These are phyloP conservation scores for Apogon talboti DNA, from an alignment of 2,797 vertebrate species.

Conservation along the genomic window DNA sequence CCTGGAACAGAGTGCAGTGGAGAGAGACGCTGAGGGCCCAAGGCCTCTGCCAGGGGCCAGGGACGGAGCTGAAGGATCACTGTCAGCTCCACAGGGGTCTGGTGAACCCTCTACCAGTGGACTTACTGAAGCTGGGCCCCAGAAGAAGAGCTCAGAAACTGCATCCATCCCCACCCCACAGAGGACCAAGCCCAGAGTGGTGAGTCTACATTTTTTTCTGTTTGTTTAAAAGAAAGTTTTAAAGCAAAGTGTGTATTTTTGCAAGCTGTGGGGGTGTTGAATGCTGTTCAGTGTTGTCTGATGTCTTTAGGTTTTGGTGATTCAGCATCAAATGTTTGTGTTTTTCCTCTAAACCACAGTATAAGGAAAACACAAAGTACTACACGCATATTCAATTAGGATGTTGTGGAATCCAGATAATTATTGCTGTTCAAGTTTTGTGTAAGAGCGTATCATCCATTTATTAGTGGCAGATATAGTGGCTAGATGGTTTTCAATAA, in stretches of 20 bases:
- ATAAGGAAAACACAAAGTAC: conserved; percentile 4
- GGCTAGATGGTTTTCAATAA: no score
- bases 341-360: neutral
- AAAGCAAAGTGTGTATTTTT: neutral
- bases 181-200: conserved; percentile 93
- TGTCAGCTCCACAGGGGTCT: conserved; percentile 72
- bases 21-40: conserved; percentile 70
- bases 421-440: neutral
- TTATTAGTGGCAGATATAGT: neutral
- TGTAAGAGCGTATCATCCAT: neutral
- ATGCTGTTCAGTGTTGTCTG: conserved; percentile 2
- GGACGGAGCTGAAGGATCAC: conserved; percentile 58
- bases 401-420: neutral
- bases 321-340: conserved; percentile 1
- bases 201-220: conserved; percentile 80
- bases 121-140: conserved; percentile 77
- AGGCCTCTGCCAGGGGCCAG: conserved; percentile 49
- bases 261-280: neutral
- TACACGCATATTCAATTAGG: neutral
- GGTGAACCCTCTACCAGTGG: conserved; percentile 75
- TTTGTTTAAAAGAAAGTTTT: neutral
- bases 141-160: conserved; percentile 79
- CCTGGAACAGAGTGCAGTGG: conserved; percentile 82
- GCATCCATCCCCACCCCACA: conserved; percentile 61
- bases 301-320: conserved; percentile 12